A percentile compares a stretch with the other conserved stretches of the same genome.
These are phyloP conservation scores for Orthosia gothica DNA, from an alignment of 2,888 invertebrate species.

Conservation along the genomic window DNA sequence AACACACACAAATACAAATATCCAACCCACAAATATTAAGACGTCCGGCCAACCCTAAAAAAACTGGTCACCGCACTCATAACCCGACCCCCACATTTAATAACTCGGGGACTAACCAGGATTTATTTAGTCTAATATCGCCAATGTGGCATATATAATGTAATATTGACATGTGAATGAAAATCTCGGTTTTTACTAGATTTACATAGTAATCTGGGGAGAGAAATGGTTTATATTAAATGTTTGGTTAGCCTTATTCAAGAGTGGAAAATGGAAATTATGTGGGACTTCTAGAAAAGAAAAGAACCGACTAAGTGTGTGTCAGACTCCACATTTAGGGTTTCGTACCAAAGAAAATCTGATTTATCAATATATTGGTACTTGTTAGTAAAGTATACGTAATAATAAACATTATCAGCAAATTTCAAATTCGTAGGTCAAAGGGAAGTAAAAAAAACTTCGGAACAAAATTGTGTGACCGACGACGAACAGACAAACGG, in stretches of 20 bases:
- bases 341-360: too few species aligned
- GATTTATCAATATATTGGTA: too few species aligned
- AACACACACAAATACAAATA: too few species aligned
- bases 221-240: slow-evolving; percentile 46
- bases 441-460: too few species aligned
- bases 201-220: slow-evolving; percentile 47
- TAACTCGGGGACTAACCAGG: slow-evolving; percentile 75
- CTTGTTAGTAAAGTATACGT: too few species aligned
- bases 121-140: slow-evolving; percentile 78
- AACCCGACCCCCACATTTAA: slow-evolving; percentile 72
- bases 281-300: background rate
- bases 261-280: background rate
- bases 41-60: background rate
- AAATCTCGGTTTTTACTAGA: slow-evolving; percentile 48
- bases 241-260: slow-evolving; percentile 15
- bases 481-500: too few species aligned
- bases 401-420: too few species aligned
- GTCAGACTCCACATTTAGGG: too few species aligned
- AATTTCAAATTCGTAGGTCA: too few species aligned
- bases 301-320: background rate
- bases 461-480: too few species aligned
- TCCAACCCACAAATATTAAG: background rate
- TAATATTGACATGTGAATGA: slow-evolving; percentile 67
- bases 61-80: slow-evolving; percentile 58
- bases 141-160: slow-evolving; percentile 68